Percentiles rank a stretch among this genome's conserved stretches.
Evolutionary conservation across 2,797 vertebrate species (phyloP).

Genomic region (Parambassis ranga): DNA sequence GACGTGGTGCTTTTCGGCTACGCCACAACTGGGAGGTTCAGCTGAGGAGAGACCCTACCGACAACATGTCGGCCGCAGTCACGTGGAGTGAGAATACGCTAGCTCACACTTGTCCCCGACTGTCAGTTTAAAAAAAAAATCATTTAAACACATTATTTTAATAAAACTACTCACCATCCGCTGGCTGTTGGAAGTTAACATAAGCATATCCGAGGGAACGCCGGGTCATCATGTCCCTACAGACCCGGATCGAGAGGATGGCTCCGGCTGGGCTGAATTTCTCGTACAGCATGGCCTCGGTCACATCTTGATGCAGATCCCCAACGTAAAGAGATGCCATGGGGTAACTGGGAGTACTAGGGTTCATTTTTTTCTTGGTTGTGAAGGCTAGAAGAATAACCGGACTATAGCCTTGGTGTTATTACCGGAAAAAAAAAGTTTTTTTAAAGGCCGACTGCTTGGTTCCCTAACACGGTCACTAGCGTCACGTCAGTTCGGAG

Average conservation of each 20-base stretch:
- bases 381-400: background rate
- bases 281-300: slow-evolving; percentile 93
- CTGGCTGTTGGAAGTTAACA: slow-evolving; percentile 93
- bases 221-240: slow-evolving; percentile 91
- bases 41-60: slow-evolving; percentile 42
- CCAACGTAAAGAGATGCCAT: slow-evolving; percentile 92
- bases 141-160: background rate
- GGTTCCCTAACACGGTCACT: slow-evolving; percentile 10
- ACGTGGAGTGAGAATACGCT: slow-evolving; percentile 46
- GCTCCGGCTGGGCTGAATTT: slow-evolving; percentile 91
- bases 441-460: background rate
- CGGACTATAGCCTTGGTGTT: background rate
- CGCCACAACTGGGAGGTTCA: slow-evolving; percentile 65
- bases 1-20: slow-evolving; percentile 28
- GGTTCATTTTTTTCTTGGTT: slow-evolving; percentile 84
- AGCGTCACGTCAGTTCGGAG: slow-evolving; percentile 16
- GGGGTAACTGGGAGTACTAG: slow-evolving; percentile 93
- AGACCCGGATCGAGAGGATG: slow-evolving; percentile 91
- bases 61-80: slow-evolving; percentile 75
- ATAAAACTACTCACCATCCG: slow-evolving; percentile 83
- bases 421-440: slow-evolving; percentile 27
- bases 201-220: slow-evolving; percentile 91
- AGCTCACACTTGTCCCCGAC: background rate
- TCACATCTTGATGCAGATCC: slow-evolving; percentile 89
- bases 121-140: background rate